A percentile compares a stretch with the other conserved stretches of the same genome.
These are phyloP conservation scores for Cloeon dipterum DNA, from an alignment of 2,888 invertebrate genomes.

Conservation along the genomic window DNA sequence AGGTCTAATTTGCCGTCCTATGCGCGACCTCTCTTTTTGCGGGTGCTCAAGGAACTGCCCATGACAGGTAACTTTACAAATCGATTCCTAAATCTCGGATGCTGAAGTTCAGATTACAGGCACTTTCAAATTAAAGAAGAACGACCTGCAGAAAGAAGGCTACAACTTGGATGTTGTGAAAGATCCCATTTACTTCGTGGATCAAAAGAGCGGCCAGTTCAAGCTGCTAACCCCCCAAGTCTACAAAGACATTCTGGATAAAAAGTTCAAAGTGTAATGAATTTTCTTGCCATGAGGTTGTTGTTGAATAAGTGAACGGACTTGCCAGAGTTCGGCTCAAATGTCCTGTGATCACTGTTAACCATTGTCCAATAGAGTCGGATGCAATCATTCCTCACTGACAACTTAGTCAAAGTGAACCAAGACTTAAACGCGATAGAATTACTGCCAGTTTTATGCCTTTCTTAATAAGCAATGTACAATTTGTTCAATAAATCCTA, in stretches of 20 bases:
- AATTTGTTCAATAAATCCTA: no score
- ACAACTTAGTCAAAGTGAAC: no score
- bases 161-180: constrained; percentile 20
- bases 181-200: constrained; percentile 51
- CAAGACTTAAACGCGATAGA: no score
- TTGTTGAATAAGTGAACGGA: no score
- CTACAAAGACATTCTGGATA: constrained; percentile 28
- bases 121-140: constrained; percentile 85
- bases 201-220: constrained; percentile 26
- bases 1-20: constrained; percentile 55
- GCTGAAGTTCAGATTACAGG: constrained; percentile 21
- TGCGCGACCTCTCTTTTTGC: constrained; percentile 73
- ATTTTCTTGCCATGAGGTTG: no score
- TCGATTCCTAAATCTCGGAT: neutral
- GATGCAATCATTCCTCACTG: no score
- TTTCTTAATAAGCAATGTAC: no score
- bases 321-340: no score
- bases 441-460: no score
- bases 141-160: constrained; percentile 51
- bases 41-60: constrained; percentile 64
- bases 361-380: no score
- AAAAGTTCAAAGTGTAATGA: constrained; percentile 3
- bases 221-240: constrained; percentile 32
- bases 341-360: no score
- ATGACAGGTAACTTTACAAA: constrained; percentile 45